phyloP scores from a whole-genome alignment of 2,888 invertebrate genomes.

The Dynastes maya region DNA sequence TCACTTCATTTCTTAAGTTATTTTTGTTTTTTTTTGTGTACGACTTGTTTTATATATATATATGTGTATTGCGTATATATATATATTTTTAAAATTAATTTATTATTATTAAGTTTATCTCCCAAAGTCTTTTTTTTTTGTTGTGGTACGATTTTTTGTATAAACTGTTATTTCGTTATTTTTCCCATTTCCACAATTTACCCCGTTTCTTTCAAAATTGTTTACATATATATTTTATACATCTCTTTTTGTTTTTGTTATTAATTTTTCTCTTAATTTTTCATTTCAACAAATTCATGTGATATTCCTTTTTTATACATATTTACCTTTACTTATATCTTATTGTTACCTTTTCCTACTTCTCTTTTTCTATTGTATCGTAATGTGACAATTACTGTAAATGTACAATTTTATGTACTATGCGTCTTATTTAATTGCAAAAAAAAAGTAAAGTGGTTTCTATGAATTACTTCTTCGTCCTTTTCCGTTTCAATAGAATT shows the following conservation, averaged over 20 bases:
- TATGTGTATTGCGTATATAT: background rate
- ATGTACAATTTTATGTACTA: background rate
- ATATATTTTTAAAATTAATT: slow-evolving; percentile 12
- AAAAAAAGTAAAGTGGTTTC: background rate
- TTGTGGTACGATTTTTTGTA: background rate
- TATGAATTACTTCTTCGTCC: background rate
- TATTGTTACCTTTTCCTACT: background rate
- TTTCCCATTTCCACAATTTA: background rate
- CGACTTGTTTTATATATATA: slow-evolving; percentile 21
- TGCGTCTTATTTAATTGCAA: background rate
- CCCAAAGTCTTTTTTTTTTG: slow-evolving; percentile 8
- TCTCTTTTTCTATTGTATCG: background rate
- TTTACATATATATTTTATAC: no score
- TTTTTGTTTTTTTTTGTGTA: slow-evolving; percentile 45
- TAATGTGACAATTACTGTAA: background rate
- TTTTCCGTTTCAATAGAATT: no score
- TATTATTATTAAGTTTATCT: slow-evolving; percentile 40
- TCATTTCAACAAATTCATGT: slow-evolving; percentile 13
- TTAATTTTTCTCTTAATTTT: background rate
- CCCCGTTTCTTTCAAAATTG: no score
- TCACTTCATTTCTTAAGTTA: slow-evolving; percentile 23
- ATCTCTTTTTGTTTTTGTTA: background rate
- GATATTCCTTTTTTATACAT: slow-evolving; percentile 31
- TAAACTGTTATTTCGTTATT: slow-evolving; percentile 11
- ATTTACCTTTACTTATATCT: background rate